phyloP scores from a whole-genome alignment of 2,797 vertebrate species.

The Otolemur crassicaudatus region DNA sequence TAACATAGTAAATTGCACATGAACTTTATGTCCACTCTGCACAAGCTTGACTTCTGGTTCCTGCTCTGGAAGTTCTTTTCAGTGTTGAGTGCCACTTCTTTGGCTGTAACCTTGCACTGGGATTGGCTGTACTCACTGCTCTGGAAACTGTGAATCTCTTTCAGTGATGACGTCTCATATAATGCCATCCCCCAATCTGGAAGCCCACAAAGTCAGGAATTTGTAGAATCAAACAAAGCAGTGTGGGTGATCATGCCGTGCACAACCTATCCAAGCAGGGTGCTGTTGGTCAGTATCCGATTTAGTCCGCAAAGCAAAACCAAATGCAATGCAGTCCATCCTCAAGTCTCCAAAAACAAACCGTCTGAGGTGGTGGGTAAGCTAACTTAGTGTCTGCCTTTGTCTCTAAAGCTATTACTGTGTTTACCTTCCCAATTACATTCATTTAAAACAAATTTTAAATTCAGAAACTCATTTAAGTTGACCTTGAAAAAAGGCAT shows the following conservation, averaged over 20 bases:
- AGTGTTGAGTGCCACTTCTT: background rate
- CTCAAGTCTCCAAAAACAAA: background rate
- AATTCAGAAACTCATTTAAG: background rate
- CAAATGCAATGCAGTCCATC: background rate
- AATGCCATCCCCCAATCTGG: background rate
- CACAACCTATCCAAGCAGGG: background rate
- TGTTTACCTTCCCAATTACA: background rate
- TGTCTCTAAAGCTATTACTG: background rate
- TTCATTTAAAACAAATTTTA: background rate
- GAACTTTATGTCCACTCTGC: too few relatives aligned
- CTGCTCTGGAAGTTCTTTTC: background rate
- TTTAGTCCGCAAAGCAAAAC: background rate
- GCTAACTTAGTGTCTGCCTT: background rate
- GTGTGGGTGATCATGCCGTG: background rate
- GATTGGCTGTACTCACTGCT: background rate
- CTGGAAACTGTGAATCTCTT: background rate
- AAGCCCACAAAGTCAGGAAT: background rate
- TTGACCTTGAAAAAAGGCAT: background rate
- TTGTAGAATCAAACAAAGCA: background rate
- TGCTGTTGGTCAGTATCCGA: accelerated
- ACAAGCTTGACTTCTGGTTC: background rate
- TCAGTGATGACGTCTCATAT: background rate
- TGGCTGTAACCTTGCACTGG: background rate
- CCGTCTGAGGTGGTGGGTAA: background rate
- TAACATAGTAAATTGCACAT: too few relatives aligned